A percentile compares a stretch with the other conserved stretches of the same genome.
phyloP scores from a whole-genome alignment of 1,140 invertebrate genomes.

The Ips nitidus region DNA sequence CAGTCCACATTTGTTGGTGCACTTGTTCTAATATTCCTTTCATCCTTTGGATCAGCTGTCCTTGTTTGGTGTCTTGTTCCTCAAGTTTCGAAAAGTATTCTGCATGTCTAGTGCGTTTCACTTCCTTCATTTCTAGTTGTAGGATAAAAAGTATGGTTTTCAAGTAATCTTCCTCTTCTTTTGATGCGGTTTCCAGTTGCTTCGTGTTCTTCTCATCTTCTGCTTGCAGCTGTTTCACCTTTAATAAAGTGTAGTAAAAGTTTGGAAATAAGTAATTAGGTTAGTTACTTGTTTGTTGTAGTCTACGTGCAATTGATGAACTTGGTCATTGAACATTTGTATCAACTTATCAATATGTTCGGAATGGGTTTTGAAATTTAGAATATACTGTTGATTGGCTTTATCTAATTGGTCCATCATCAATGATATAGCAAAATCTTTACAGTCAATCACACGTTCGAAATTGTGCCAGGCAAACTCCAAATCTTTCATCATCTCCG shows the following conservation, averaged over 20 bases:
- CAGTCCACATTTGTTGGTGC: constrained; percentile 35
- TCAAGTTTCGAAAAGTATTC: constrained; percentile 46
- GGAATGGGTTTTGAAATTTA: too few relatives aligned
- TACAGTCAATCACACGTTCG: constrained; percentile 45
- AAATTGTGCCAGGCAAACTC: constrained; percentile 48
- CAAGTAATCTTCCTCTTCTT: constrained; percentile 41
- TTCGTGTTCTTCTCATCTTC: constrained; percentile 29
- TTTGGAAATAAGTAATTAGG: not conserved
- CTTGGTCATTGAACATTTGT: too few relatives aligned
- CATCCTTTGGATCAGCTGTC: constrained; percentile 37
- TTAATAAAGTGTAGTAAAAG: constrained; percentile 7
- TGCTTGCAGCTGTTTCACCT: constrained; percentile 30
- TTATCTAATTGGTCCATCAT: constrained; percentile 45
- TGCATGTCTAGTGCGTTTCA: constrained; percentile 38
- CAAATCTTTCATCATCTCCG: constrained; percentile 42
- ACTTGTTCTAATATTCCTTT: constrained; percentile 38
- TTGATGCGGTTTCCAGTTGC: constrained; percentile 18
- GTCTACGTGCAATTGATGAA: too few relatives aligned
- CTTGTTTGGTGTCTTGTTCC: constrained; percentile 40
- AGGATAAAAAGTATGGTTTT: constrained; percentile 45
- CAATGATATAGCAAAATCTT: constrained; percentile 48
- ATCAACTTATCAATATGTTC: too few relatives aligned
- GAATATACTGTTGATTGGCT: too few relatives aligned
- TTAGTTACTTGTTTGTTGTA: too few relatives aligned
- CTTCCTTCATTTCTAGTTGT: constrained; percentile 40